Evolutionary conservation across 2,888 invertebrate species (phyloP).

Genomic region (Saturnia japonica): DNA sequence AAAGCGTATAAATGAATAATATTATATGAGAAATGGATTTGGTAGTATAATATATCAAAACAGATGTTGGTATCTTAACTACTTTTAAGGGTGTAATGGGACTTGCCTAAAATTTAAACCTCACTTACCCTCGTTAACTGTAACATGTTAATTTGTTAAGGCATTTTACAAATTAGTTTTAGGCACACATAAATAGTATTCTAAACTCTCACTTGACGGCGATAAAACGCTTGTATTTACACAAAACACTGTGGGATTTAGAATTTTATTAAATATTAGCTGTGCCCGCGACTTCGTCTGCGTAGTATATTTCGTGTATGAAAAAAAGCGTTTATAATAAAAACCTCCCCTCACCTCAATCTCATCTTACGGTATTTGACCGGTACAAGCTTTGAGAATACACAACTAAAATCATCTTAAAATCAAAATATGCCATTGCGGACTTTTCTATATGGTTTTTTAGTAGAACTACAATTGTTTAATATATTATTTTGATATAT

Average conservation of each 20-base stretch:
- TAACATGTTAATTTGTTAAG: slow-evolving; percentile 19
- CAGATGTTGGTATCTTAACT: slow-evolving; percentile 29
- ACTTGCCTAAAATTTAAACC: slow-evolving; percentile 27
- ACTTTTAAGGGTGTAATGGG: slow-evolving; percentile 25
- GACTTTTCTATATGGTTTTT: too few species aligned
- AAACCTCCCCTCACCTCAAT: too few species aligned
- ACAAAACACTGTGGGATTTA: not conserved
- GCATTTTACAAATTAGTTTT: slow-evolving; percentile 16
- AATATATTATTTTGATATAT: too few species aligned
- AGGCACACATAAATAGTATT: not conserved
- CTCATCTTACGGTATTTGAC: too few species aligned
- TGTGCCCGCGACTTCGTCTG: too few species aligned
- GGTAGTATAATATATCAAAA: slow-evolving; percentile 29
- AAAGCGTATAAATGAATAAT: not conserved
- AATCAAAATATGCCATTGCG: too few species aligned
- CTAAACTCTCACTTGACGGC: slow-evolving; percentile 6
- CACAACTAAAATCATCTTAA: too few species aligned
- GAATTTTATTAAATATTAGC: not conserved
- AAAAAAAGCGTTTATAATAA: too few species aligned
- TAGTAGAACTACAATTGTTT: too few species aligned
- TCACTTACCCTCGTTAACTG: slow-evolving; percentile 24
- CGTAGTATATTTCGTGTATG: too few species aligned
- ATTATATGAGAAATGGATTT: slow-evolving; percentile 24
- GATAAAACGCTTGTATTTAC: not conserved
- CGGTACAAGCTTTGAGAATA: too few species aligned